phyloP scores from a whole-genome alignment of 1,140 invertebrate species.

The Semibalanus balanoides region DNA sequence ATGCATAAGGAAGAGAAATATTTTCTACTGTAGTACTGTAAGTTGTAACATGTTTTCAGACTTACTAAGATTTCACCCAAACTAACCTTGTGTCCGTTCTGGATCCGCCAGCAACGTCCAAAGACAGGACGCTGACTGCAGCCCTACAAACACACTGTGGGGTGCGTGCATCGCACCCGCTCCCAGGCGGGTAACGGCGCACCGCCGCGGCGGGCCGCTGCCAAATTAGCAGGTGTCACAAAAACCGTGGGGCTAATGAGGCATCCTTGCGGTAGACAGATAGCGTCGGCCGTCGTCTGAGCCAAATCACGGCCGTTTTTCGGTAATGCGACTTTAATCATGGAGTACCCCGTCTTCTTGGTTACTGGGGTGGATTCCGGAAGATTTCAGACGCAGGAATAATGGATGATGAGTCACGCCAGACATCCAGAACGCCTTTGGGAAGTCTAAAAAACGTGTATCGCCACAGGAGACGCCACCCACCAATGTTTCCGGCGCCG shows the following conservation, averaged over 20 bases:
- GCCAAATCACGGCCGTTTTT: neutral
- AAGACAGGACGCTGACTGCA: too few species aligned
- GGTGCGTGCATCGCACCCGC: too few species aligned
- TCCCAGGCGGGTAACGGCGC: too few species aligned
- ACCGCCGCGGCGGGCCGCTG: too few species aligned
- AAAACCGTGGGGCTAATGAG: neutral
- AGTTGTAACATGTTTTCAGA: too few species aligned
- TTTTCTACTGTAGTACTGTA: too few species aligned
- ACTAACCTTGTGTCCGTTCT: too few species aligned
- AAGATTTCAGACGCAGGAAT: neutral
- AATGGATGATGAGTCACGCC: neutral
- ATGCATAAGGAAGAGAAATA: too few species aligned
- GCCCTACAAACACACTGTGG: too few species aligned
- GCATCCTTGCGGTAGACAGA: neutral
- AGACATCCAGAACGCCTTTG: neutral
- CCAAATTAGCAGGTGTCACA: neutral
- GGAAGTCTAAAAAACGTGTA: neutral
- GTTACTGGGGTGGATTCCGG: neutral
- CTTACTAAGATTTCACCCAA: too few species aligned
- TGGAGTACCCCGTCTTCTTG: neutral
- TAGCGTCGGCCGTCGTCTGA: neutral
- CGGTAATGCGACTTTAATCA: neutral
- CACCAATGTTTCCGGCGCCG: neutral
- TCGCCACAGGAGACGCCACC: neutral
- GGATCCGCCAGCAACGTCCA: too few species aligned